Base-by-base conservation (phyloP, 1,140 invertebrate species). In the Lycorma delicatula region DNA sequence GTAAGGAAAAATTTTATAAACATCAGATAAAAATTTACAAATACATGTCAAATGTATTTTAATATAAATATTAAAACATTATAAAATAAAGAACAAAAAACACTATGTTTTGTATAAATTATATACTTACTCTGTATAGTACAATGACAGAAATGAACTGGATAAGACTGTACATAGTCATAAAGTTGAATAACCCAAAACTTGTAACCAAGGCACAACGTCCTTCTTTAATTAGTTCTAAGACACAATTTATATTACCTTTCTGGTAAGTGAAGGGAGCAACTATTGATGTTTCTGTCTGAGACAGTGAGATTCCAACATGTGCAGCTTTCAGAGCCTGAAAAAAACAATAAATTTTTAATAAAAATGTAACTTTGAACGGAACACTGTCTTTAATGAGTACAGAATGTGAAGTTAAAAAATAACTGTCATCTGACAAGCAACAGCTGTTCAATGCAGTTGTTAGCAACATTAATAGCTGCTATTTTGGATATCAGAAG, bases 111-210 rank as follows among this genome's bases (percentile, higher is more conserved):
- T n/a, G n/a, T n/a, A n/a, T n/a, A 46, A 11, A 46, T 46, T 13
- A 12, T 27, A 26, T 41, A 60, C 58, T 80, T 70, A 89, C 86
- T 36, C 79, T 80, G 70, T 97, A 97, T 0, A 97, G 77, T 38
- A 97, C 83, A 65, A 96, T 82, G 22, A 96, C 89, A n/a, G 91
- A 91, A 55, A 91, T 81, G 71, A 97, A 98, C 72, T 98, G 93
- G 29, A 90, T 95, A 3, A 97, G 74, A 47, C 89, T 92, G 71
- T 97, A 97, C 36, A 87, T 82, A 25, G 92, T 92, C 93, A 97
- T 97, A 72, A 94, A 97, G 69, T 97, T 97, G 75, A 98, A 96
- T 56, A 94, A 86, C 6, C 92, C 91, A 75, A 97, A 97, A 1
- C 91, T 93, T 0, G 93, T 97, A 28, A 94, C 91, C 29, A 98